Evolutionary conservation across 2,113 vertebrate species (phyloP), one percentile per base, ranked within the genome.

Genomic region (Psilopsiagon aurifrons): DNA sequence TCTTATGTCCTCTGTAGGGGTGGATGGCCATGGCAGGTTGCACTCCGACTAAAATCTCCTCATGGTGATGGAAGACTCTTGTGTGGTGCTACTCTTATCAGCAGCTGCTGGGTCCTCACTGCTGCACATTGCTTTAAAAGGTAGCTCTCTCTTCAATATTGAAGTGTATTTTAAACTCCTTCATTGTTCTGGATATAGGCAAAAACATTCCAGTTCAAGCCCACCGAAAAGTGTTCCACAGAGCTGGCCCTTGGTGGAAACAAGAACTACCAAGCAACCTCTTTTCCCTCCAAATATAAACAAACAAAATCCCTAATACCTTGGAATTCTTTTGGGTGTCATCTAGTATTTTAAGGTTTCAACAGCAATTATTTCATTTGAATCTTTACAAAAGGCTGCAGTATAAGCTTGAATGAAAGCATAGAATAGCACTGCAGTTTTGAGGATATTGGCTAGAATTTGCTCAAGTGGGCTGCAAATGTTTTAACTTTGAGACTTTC

Each of bases 121-220:
- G 99, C 99, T 4, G 99, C 99, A 13, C 99, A 99, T 73, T 99
- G 99, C 94, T 99, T 99, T 97, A 99, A 99, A 96, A 99, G 99
- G 99, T 98, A 96, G 2, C 79, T 29, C 13, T 80, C 62, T 47
- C 51, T 71, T 98, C 90, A 97, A 12, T 2, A 80, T 3, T 6
- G 27, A 49, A 76, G 1, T 33, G 16, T 44, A 27, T 83, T 57
- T 63, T 19, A 71, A 52, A 80, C 47, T 57, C 13, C 13, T 55
- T 3, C 27, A 8, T 54, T 92, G 23, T 19, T 60, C 23, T 39
- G n/a, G 19, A 17, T 43, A 46, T 10, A 62, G 33, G 51, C 46
- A 88, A 85, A 92, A 79, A 9, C 13, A 62, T 23, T 87, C 33
- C 31, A 15, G 28, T 29, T 70, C 33, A 67, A 77, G 28, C 22